phyloP scores from a whole-genome alignment of 2,888 invertebrate species.

The Nasonovia ribisnigri region DNA sequence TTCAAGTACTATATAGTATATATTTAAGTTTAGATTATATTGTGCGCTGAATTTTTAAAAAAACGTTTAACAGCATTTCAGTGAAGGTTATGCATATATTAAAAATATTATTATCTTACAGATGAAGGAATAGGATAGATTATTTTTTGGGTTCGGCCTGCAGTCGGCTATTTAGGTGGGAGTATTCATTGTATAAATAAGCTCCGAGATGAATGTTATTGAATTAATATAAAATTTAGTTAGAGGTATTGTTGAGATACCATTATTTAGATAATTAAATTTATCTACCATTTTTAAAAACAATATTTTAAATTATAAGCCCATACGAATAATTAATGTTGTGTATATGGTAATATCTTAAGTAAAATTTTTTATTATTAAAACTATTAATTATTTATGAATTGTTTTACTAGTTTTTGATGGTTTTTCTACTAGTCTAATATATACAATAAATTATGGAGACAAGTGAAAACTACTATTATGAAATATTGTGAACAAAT shows the following conservation, averaged over 20 bases:
- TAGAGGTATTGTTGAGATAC: neutral
- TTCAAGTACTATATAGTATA: neutral
- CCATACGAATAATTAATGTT: neutral
- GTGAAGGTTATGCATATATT: neutral
- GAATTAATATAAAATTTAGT: neutral
- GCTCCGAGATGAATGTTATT: slow-evolving; percentile 23
- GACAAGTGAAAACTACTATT: neutral
- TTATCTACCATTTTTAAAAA: neutral
- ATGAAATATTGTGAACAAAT: neutral
- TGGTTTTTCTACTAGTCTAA: neutral
- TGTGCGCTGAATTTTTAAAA: neutral
- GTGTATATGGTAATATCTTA: neutral
- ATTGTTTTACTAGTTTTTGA: neutral
- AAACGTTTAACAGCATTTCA: neutral
- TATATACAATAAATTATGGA: neutral
- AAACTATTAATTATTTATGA: neutral
- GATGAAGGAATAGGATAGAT: neutral
- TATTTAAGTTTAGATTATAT: neutral
- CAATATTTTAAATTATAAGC: neutral
- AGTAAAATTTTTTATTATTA: neutral
- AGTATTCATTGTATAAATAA: neutral
- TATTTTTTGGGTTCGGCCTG: neutral
- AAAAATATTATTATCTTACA: slow-evolving; percentile 22
- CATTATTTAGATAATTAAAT: neutral
- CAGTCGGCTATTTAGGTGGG: neutral